phyloP scores from a whole-genome alignment of 1,140 invertebrate species.

The Phortica variegata region DNA sequence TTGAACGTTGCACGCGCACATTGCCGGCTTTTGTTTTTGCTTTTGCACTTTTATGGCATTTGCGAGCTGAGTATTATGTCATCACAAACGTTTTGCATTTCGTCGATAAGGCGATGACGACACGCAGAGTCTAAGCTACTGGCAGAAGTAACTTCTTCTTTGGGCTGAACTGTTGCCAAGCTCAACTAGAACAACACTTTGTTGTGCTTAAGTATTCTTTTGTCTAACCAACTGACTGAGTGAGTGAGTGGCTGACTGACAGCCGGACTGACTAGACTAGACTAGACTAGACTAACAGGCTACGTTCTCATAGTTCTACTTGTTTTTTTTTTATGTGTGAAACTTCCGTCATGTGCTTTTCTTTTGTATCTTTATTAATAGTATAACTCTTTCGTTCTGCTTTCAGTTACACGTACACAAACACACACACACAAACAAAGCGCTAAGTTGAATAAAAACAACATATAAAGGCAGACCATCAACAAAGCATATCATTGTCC shows the following conservation, averaged over 20 bases:
- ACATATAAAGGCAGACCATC: too few species aligned
- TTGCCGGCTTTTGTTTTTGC: constrained; percentile 1
- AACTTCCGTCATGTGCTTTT: too few species aligned
- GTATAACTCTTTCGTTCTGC: background rate
- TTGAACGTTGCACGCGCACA: background rate
- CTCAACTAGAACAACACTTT: constrained; percentile 10
- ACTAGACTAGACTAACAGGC: background rate
- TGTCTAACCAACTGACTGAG: too few species aligned
- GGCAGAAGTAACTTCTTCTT: too few species aligned
- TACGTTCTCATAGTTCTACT: background rate
- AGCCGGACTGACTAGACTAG: background rate
- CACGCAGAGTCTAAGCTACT: background rate
- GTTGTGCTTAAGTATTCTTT: background rate
- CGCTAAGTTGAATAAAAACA: background rate
- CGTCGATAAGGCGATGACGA: constrained; percentile 10
- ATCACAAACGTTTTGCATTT: constrained; percentile 29
- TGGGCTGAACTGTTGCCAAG: constrained; percentile 11
- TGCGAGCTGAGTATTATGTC: constrained; percentile 31
- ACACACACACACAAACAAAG: too few species aligned
- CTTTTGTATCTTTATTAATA: background rate
- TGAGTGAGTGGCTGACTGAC: too few species aligned
- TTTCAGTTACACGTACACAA: too few species aligned
- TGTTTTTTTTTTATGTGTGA: background rate
- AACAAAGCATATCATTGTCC: too few species aligned
- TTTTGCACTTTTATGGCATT: constrained; percentile 33